A percentile compares a stretch with the other conserved stretches of the same genome.
phyloP scores from a whole-genome alignment of 2,113 vertebrate genomes.

The Ceuthmochares aereus region DNA sequence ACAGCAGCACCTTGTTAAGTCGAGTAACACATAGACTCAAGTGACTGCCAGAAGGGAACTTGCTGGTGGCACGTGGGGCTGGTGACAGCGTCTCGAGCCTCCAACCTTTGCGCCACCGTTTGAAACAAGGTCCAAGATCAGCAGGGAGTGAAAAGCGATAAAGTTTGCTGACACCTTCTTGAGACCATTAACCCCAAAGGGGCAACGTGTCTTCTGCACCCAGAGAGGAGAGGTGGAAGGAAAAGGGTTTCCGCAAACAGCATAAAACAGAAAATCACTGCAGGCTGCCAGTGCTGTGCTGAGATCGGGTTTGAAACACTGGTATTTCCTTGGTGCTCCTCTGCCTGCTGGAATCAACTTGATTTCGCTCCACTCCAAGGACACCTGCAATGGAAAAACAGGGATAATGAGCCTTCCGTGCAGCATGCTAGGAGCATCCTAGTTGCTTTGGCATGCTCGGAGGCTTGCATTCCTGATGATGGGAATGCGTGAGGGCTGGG shows the following conservation, averaged over 20 bases:
- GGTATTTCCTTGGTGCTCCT: not conserved
- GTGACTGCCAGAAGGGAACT: not conserved
- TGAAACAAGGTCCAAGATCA: not conserved
- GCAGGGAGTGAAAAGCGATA: not conserved
- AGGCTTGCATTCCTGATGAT: not conserved
- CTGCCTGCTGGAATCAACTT: not conserved
- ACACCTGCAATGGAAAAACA: not conserved
- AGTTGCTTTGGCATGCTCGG: not conserved
- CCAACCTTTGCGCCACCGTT: not conserved
- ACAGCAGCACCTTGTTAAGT: not conserved
- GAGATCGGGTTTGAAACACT: not conserved
- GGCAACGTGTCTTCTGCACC: not conserved
- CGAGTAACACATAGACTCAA: not conserved
- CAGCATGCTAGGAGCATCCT: rapidly evolving
- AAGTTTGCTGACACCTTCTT: not conserved
- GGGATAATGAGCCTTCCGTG: not conserved
- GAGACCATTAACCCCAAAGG: not conserved
- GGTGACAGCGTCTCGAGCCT: not conserved
- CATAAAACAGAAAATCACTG: not conserved
- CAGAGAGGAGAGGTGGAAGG: rapidly evolving
- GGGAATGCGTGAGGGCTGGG: not conserved
- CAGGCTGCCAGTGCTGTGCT: not conserved
- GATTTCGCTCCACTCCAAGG: not conserved
- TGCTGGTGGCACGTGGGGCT: not conserved
- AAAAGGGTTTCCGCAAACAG: not conserved